Base-by-base conservation (phyloP, 1,140 invertebrate species). In the Bombus pyrosoma region DNA sequence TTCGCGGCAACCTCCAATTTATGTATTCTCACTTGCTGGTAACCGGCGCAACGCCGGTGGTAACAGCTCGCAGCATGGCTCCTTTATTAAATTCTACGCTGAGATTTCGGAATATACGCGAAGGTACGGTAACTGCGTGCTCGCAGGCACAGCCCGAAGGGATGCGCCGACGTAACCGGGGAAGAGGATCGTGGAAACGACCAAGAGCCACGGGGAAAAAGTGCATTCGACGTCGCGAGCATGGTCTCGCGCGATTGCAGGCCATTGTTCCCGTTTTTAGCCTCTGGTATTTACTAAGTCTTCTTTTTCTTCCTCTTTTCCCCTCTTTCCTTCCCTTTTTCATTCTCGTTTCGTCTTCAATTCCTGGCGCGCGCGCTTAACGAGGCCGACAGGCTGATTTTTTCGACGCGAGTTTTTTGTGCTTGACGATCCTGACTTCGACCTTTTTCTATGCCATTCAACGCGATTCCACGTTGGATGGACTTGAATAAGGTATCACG, bases 231-330 rank as follows among this genome's bases (percentile, higher is more conserved):
- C 81, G 62, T 64, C 69, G 77, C 18, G 64, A 71, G 71, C 68
- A 68, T 25, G 28, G 34, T 47, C 37, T 32, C 59, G 68, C 57
- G 72, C 82, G 83, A 88, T 81, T 78, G 77, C 82, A 68, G 34
- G 37, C 87, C 74, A 88, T 88, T 89, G 87, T 89, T 89, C 80
- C 39, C 69, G 69, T 59, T 89, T 89, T 22, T 66, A 32, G 34
- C 28, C 9, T 22, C 53, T 43, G 75, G 64, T 79, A 66, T 85
- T 89, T 85, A 72, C 68, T 68, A 73, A 57, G 75, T 86, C 59
- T 86, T 87, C 66, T 66, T 57, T 41, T 43, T 37, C 68, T 83
- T 66, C 39, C 32, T 75, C 6, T 37, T 69, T 25, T 0, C 37
- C 3, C 2, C 18, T 25, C 8, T 9, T 37, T 39, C 18, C 22